phyloP scores from a whole-genome alignment of 2,888 invertebrate genomes.

The Drosophila macrospina region DNA sequence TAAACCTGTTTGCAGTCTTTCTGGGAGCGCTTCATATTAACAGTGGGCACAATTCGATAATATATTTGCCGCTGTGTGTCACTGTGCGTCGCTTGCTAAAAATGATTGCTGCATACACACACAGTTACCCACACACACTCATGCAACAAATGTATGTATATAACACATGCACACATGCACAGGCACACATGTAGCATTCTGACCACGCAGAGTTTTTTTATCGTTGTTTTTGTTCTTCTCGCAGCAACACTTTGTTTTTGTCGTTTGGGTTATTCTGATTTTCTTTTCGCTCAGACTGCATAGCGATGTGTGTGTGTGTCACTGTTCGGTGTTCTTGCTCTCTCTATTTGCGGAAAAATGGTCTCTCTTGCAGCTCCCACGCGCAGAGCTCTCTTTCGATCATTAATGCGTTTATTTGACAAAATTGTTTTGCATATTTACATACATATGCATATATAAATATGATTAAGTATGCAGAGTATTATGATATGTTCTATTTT shows the following conservation, averaged over 20 bases:
- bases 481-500: constrained; percentile 20
- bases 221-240: constrained; percentile 47
- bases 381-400: constrained; percentile 44
- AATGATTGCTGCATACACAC: constrained; percentile 67
- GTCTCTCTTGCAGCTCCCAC: constrained; percentile 46
- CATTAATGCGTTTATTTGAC: constrained; percentile 41
- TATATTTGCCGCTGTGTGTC: constrained; percentile 37
- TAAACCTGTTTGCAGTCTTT: constrained; percentile 61
- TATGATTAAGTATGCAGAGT: constrained; percentile 4
- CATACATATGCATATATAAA: not conserved
- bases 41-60: constrained; percentile 46
- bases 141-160: constrained; percentile 5
- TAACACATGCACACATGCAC: constrained; percentile 7
- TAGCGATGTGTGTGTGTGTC: constrained; percentile 11
- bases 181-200: constrained; percentile 40
- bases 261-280: constrained; percentile 73
- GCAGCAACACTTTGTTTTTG: constrained; percentile 66
- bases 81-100: constrained; percentile 72
- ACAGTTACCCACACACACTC: constrained; percentile 23
- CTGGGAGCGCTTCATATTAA: constrained; percentile 47
- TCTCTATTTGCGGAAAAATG: constrained; percentile 44
- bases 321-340: constrained; percentile 28
- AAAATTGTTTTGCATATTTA: constrained; percentile 34
- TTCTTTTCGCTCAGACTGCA: constrained; percentile 65
- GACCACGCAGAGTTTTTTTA: constrained; percentile 70